phyloP scores from a whole-genome alignment of 64 coral and sea anemone species.

The Actinia equina region DNA sequence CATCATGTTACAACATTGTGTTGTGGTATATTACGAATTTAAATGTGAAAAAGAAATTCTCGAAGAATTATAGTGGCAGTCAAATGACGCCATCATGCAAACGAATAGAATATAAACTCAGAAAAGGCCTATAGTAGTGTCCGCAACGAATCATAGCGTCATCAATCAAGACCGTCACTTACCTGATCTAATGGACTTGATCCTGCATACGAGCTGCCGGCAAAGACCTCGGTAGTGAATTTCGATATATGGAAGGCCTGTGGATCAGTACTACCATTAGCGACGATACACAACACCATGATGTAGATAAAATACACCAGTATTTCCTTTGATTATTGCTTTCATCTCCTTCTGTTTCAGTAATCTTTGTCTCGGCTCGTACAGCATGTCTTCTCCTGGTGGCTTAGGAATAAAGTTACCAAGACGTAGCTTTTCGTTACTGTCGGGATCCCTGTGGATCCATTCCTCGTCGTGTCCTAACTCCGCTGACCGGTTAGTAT shows the following conservation, averaged over 20 bases:
- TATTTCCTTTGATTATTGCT: conserved; percentile 41
- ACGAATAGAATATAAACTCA: too few species aligned
- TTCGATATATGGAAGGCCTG: conserved; percentile 19
- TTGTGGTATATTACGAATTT: too few species aligned
- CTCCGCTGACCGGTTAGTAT: background rate
- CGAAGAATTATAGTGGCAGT: too few species aligned
- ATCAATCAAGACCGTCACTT: background rate
- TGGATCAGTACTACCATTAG: conserved; percentile 4
- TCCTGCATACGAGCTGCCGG: conserved; percentile 23
- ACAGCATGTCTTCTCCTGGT: conserved; percentile 50
- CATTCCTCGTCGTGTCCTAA: conserved; percentile 39
- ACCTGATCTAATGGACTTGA: conserved; percentile 17
- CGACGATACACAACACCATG: conserved; percentile 54
- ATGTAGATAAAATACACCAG: conserved; percentile 44
- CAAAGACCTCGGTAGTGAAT: background rate
- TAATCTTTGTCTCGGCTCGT: conserved; percentile 28
- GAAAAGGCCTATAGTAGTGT: too few species aligned
- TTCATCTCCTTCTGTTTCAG: conserved; percentile 66
- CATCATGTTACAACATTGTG: too few species aligned
- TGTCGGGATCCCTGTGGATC: conserved; percentile 24
- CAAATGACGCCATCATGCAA: too few species aligned
- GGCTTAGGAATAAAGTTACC: conserved; percentile 52
- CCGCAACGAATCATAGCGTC: too few species aligned
- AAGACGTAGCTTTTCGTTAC: background rate
- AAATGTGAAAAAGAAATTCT: too few species aligned